Conservation (phyloP, 2,113 vertebrate species). For the Drymodes brunneopygia region DNA sequence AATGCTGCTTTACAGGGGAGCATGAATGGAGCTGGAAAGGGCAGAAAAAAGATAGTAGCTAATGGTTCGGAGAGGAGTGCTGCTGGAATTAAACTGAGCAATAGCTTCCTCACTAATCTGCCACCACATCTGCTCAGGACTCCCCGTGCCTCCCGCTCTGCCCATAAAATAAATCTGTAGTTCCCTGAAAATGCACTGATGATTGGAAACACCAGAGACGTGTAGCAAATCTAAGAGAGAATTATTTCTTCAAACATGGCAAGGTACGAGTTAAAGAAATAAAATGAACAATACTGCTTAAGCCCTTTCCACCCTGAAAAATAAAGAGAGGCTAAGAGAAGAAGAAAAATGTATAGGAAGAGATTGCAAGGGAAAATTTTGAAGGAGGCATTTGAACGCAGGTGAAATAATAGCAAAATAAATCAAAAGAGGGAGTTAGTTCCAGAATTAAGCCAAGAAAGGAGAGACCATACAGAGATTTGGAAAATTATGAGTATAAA, state of each 20-base stretch:
- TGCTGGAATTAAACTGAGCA: neutral
- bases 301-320: neutral
- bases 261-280: neutral
- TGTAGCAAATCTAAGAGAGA: neutral
- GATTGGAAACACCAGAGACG: neutral
- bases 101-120: neutral
- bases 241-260: neutral
- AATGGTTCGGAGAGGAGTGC: neutral
- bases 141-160: neutral
- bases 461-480: neutral
- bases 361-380: neutral
- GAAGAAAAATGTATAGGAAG: neutral
- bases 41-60: neutral
- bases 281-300: neutral
- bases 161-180: neutral
- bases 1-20: neutral
- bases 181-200: neutral
- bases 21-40: neutral
- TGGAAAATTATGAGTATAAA: neutral
- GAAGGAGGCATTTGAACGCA: neutral
- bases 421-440: neutral
- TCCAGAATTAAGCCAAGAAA: neutral
- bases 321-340: neutral
- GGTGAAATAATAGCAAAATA: neutral
- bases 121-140: neutral